A percentile compares a stretch with the other conserved stretches of the same genome.
These are phyloP conservation scores for Geopemphigus sp. DNA, from an alignment of 1,140 invertebrate species.

Conservation along the genomic window DNA sequence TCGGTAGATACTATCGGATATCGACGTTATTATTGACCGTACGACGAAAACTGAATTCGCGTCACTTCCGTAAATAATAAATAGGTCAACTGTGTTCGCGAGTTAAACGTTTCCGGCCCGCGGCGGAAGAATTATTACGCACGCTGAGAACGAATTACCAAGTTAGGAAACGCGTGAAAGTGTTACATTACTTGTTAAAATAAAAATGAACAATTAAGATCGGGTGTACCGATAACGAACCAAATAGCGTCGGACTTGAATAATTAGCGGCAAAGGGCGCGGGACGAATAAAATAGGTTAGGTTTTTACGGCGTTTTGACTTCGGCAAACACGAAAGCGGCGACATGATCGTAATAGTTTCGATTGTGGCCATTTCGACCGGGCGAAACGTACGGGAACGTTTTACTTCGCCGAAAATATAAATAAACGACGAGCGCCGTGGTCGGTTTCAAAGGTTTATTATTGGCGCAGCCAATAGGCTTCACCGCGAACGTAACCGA, in stretches of 20 bases:
- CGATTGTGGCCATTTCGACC: background rate
- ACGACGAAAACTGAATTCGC: too few relatives aligned
- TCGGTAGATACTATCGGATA: too few relatives aligned
- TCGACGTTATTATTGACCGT: too few relatives aligned
- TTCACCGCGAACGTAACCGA: too few relatives aligned
- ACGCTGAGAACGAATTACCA: background rate
- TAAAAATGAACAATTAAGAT: slow-evolving; percentile 3
- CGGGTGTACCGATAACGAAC: background rate
- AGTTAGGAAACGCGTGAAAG: background rate
- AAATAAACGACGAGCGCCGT: too few relatives aligned
- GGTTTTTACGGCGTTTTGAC: background rate
- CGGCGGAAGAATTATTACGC: background rate
- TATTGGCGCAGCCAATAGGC: too few relatives aligned
- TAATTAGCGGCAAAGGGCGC: background rate
- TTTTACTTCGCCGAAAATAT: too few relatives aligned
- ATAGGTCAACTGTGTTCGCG: background rate
- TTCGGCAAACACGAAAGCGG: background rate
- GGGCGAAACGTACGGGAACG: background rate
- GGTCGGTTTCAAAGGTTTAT: too few relatives aligned
- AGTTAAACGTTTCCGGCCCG: background rate
- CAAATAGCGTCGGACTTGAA: background rate
- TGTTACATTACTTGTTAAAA: slow-evolving; percentile 17
- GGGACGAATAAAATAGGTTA: background rate
- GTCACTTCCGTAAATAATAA: background rate
- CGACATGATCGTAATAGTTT: background rate